Evolutionary conservation across 2,888 invertebrate species (phyloP).

Genomic region (Noctuana brunneofusca): DNA sequence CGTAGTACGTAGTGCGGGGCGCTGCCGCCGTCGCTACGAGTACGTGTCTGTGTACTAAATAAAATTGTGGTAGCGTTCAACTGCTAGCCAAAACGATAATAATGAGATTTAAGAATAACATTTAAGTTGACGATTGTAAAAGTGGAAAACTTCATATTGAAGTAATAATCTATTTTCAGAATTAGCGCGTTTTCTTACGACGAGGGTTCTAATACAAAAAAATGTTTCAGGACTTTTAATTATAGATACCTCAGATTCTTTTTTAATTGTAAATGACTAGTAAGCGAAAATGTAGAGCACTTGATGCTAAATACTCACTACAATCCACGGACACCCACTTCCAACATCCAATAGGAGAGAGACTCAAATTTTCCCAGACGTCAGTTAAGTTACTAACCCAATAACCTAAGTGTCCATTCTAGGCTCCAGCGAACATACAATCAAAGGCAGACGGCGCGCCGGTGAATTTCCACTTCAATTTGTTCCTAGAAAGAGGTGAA

Average conservation of each 20-base stretch:
- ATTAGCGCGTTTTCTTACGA: no score
- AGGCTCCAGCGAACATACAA: constrained; percentile 11
- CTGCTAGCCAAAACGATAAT: not conserved
- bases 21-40: not conserved
- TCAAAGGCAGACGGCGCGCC: constrained; percentile 18
- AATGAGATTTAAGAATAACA: not conserved
- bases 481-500: constrained; percentile 20
- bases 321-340: no score
- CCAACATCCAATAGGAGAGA: no score
- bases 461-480: constrained; percentile 21
- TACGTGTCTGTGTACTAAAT: not conserved
- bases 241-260: no score
- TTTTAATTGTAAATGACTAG: no score
- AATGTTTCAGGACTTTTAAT: no score
- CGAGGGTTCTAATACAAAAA: no score
- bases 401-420: constrained; percentile 16
- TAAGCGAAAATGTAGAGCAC: no score
- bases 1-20: not conserved
- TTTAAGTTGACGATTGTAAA: no score
- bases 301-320: not conserved
- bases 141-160: no score
- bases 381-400: constrained; percentile 8
- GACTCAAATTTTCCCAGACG: not conserved
- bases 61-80: not conserved
- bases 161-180: no score